Base-by-base conservation (phyloP, 1,140 invertebrate species). In the Penaeus japonicus region DNA sequence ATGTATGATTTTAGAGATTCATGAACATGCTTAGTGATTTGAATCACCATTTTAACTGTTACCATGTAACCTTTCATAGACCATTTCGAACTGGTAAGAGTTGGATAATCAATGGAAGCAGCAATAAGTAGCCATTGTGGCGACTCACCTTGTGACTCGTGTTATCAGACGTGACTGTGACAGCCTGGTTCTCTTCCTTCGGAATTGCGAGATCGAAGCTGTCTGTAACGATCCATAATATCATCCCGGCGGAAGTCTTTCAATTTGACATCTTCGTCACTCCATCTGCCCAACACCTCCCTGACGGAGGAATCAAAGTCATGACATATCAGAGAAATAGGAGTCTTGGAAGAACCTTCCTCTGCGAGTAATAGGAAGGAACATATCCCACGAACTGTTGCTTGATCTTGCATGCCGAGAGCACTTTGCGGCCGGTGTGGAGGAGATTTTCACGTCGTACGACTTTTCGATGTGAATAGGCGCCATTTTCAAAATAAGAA, bases 151-250 rank as follows among this genome's bases (percentile, higher is more conserved):
- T 88, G 35, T 88, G 86, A 54, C 62, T 70, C 15, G 62, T 57
- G 47, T 0, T 47, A 22, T 88, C 86, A 1, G 30, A 47, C 47
- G 62, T 55, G 53, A 81, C 79, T 12, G 79, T 88, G 22, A 88
- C 30, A 4, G 86, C 86, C n/a, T 65, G 79, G 62, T 82, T 55
- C 30, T 88, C 86, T 27, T 88, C 80, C 65, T 77, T 75, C 55
- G 35, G 73, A 27, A 78, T 78, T 7, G 62, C n/a, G n/a, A 4
- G 62, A 10, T n/a, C 62, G 2, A 12, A 47, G 39, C 39, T 47
- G 2, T 47, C 39, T 47, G 39, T 47, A 47, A 12, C 39, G 39
- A 7, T 47, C 39, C 39, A 47, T 0, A 7, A 47, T 12, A 7
- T 47, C 39, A 47, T 12, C 12, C 5, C 12, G 39, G 39, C 5